Percentiles rank a stretch among this genome's conserved stretches.
These are phyloP conservation scores for Antennarius striatus DNA, from an alignment of 2,113 vertebrate species.

Conservation along the genomic window DNA sequence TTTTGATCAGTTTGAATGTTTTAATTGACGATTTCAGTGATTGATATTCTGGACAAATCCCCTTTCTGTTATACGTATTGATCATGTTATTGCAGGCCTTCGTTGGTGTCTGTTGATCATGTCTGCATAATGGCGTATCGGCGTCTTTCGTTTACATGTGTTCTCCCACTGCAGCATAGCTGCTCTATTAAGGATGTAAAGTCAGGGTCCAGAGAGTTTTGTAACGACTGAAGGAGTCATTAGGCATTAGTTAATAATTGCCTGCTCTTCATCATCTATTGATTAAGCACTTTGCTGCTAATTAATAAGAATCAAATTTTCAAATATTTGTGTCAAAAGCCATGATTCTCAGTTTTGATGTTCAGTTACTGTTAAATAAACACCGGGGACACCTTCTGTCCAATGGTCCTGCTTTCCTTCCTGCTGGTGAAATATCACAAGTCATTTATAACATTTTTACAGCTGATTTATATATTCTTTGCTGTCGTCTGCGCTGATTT, in stretches of 20 bases:
- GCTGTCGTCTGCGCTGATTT: no score
- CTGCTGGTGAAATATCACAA: no score
- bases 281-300: constrained; percentile 21
- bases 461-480: no score
- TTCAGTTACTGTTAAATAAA: not conserved
- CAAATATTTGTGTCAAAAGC: constrained; percentile 2
- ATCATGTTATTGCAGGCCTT: constrained; percentile 6
- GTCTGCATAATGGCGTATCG: not conserved
- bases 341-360: no score
- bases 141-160: constrained; percentile 5
- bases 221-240: constrained; percentile 10
- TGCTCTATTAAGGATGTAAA: not conserved
- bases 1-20: not conserved
- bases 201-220: constrained; percentile 1
- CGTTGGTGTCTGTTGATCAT: not conserved
- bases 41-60: not conserved
- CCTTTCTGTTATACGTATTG: constrained; percentile 2
- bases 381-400: not conserved
- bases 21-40: not conserved
- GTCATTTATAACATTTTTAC: no score
- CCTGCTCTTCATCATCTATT: constrained; percentile 1
- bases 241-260: constrained; percentile 16
- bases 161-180: not conserved
- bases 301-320: constrained; percentile 6
- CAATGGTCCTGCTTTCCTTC: no score